Evolutionary conservation across 2,113 vertebrate species (phyloP).

Genomic region (Conger conger): DNA sequence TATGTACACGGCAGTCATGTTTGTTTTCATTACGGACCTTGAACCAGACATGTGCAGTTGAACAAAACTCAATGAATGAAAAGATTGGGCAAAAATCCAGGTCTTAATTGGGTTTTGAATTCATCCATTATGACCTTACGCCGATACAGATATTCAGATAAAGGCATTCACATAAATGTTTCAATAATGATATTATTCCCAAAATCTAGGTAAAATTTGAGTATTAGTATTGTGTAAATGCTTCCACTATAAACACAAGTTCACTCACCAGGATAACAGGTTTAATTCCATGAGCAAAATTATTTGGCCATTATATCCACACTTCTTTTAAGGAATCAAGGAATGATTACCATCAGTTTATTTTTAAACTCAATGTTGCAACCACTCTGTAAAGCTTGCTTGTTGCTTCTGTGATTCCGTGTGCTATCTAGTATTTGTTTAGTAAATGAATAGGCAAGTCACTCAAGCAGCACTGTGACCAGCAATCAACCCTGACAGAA

Average conservation of each 20-base stretch:
- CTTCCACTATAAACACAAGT: background rate
- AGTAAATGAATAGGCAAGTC: background rate
- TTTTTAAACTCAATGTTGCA: background rate
- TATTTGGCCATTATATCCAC: background rate
- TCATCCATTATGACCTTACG: too few relatives aligned
- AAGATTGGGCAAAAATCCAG: too few relatives aligned
- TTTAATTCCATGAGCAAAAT: background rate
- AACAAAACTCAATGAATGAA: too few relatives aligned
- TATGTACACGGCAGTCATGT: too few relatives aligned
- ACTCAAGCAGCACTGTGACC: background rate
- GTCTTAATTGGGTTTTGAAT: too few relatives aligned
- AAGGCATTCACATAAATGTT: too few relatives aligned
- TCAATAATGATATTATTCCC: too few relatives aligned
- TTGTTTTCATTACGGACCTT: too few relatives aligned
- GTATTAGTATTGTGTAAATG: too few relatives aligned
- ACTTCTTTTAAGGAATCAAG: background rate
- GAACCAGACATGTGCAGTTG: too few relatives aligned
- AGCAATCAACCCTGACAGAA: background rate
- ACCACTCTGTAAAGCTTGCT: constrained; percentile 3
- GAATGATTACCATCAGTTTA: background rate
- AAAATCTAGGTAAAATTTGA: too few relatives aligned
- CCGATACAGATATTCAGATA: too few relatives aligned
- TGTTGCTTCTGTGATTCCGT: background rate
- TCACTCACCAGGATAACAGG: background rate
- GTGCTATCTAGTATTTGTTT: background rate